phyloP scores from a whole-genome alignment of 2,797 vertebrate genomes.

The Macroramphosus scolopax region DNA sequence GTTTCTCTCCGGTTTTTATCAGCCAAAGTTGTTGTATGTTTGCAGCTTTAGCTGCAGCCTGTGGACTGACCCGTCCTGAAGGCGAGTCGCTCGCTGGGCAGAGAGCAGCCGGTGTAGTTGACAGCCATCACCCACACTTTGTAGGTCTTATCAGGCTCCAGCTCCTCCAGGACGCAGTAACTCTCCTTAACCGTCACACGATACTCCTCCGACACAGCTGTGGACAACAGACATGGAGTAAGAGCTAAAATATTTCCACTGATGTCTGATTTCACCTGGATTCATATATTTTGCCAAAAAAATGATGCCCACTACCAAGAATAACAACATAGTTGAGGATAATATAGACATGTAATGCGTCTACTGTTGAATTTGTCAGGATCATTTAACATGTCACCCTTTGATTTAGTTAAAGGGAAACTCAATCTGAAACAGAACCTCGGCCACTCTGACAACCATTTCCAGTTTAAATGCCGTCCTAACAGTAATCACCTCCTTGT shows the following conservation, averaged over 20 bases:
- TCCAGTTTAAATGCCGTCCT: not conserved
- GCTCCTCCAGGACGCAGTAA: conserved; percentile 91
- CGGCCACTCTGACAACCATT: not conserved
- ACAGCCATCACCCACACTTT: conserved; percentile 98
- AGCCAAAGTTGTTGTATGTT: not conserved
- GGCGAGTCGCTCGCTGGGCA: conserved; percentile 87
- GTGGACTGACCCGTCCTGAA: conserved; percentile 89
- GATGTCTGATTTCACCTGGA: too few relatives aligned
- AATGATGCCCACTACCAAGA: too few relatives aligned
- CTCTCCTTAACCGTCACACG: conserved; percentile 96
- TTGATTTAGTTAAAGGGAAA: too few relatives aligned
- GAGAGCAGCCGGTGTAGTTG: conserved; percentile 93
- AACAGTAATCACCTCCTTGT: conserved; percentile 79
- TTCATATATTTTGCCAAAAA: too few relatives aligned
- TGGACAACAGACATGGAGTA: conserved; percentile 2
- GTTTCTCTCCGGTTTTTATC: not conserved
- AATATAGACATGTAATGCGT: too few relatives aligned
- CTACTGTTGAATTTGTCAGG: too few relatives aligned
- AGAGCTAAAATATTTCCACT: not conserved
- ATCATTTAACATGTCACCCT: too few relatives aligned
- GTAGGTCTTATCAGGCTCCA: conserved; percentile 90
- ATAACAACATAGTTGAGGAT: too few relatives aligned
- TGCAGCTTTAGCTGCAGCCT: not conserved
- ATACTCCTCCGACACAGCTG: conserved; percentile 93
- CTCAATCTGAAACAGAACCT: not conserved